Conservation (phyloP, 2,888 invertebrate genomes). For the Syrphus vitripennis region DNA sequence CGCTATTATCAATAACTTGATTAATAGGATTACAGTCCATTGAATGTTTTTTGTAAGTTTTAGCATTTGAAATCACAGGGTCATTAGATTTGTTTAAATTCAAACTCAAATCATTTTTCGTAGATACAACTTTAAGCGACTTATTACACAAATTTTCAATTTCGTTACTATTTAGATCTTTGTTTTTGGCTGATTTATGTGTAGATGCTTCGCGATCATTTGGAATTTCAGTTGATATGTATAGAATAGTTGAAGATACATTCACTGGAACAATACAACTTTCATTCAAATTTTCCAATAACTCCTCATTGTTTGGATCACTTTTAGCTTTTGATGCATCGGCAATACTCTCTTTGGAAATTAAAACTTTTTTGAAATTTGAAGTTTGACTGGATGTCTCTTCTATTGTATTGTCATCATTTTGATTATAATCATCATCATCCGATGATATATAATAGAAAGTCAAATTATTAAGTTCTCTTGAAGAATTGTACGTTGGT, state of each 20-base stretch:
- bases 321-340: neutral
- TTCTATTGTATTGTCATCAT: neutral
- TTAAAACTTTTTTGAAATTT: neutral
- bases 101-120: neutral
- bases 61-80: neutral
- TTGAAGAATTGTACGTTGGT: neutral
- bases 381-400: neutral
- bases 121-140: neutral
- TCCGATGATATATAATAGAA: neutral
- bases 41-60: neutral
- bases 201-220: neutral
- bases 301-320: neutral
- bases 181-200: neutral
- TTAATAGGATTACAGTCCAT: neutral
- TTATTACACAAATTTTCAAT: neutral
- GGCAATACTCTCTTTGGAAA: neutral
- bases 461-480: neutral
- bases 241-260: neutral
- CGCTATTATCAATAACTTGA: neutral
- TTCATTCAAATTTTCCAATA: neutral
- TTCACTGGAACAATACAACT: neutral
- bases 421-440: neutral
- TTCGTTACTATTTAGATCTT: neutral
- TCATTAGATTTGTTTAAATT: neutral
- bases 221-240: neutral